Evolutionary conservation across 2,888 invertebrate species (phyloP).

Genomic region (Synanthedon myopaeformis): DNA sequence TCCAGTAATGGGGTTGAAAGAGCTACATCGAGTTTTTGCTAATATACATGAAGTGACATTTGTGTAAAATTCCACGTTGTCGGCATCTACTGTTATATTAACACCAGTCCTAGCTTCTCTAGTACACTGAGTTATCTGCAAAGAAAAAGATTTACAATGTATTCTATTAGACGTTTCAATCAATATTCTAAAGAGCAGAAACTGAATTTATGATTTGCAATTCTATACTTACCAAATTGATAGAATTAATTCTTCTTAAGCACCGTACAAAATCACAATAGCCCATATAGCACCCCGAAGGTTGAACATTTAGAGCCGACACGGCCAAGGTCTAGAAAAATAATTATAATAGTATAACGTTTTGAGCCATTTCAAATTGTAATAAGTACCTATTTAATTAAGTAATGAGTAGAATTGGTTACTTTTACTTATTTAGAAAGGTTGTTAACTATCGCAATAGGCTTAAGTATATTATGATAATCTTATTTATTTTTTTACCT

Average conservation of each 20-base stretch:
- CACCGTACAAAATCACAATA: constrained; percentile 74
- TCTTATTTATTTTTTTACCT: constrained; percentile 11
- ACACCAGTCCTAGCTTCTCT: constrained; percentile 63
- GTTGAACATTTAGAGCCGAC: constrained; percentile 56
- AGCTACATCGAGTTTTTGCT: constrained; percentile 72
- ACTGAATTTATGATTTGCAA: not conserved
- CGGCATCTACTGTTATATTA: constrained; percentile 54
- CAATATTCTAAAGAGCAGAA: constrained; percentile 1
- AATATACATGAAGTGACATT: constrained; percentile 76
- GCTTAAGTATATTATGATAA: not conserved
- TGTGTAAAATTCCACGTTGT: constrained; percentile 67
- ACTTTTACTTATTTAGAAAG: not conserved
- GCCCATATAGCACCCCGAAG: constrained; percentile 67
- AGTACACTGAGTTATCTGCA: constrained; percentile 66
- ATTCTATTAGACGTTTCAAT: not conserved
- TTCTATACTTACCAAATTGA: constrained; percentile 56
- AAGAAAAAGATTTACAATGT: constrained; percentile 6
- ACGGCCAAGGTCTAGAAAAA: constrained; percentile 43
- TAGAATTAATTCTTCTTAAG: constrained; percentile 66
- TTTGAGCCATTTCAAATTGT: not conserved
- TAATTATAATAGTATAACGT: not conserved
- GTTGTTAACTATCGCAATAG: not conserved
- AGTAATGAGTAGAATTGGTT: not conserved
- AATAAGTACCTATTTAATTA: not conserved
- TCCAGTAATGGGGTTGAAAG: constrained; percentile 75